Conservation (phyloP, 2,113 vertebrate species). For the Amazona guildingii region DNA sequence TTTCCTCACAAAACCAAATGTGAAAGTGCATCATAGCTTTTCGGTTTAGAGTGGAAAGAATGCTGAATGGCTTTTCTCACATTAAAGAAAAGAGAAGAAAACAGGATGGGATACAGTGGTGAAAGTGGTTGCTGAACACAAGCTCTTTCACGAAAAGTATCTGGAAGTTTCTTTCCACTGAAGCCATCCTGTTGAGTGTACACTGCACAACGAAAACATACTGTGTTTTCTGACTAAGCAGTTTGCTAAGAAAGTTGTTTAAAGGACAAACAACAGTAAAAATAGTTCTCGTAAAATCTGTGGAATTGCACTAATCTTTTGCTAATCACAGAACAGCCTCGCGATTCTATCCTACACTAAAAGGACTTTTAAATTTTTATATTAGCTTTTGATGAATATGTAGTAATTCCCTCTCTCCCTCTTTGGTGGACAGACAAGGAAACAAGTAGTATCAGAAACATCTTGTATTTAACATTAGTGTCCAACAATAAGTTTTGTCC, state of each 20-base stretch:
- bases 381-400: background rate
- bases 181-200: background rate
- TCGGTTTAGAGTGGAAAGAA: slow-evolving; percentile 14
- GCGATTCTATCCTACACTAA: background rate
- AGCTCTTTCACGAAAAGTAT: slow-evolving; percentile 9
- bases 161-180: background rate
- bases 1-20: background rate
- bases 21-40: background rate
- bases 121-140: background rate
- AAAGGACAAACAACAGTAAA: background rate
- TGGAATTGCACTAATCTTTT: slow-evolving; percentile 2
- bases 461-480: background rate
- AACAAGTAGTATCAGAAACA: background rate
- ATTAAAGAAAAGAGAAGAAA: background rate
- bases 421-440: background rate
- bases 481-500: background rate
- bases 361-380: background rate
- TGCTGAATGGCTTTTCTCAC: slow-evolving; percentile 20
- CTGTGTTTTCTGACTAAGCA: slow-evolving; percentile 9
- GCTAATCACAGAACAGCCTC: background rate
- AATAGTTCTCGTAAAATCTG: background rate
- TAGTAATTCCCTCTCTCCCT: background rate
- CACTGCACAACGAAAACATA: background rate
- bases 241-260: background rate
- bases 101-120: background rate